Conservation (phyloP, 2,113 vertebrate genomes). For the Mystacornis crossleyi region DNA sequence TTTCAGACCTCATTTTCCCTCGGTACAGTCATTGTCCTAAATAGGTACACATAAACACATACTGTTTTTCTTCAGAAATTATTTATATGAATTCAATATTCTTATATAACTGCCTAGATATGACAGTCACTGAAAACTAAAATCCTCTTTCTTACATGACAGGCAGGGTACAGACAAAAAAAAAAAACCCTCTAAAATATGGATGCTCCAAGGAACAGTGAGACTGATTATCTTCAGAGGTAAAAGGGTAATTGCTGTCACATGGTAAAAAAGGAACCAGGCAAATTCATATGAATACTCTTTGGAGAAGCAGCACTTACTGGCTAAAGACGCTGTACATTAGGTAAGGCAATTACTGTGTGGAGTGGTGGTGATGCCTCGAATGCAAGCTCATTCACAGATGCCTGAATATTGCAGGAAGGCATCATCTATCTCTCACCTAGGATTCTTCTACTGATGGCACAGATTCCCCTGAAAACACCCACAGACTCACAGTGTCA, state of each 20-base stretch:
- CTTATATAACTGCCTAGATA: background rate
- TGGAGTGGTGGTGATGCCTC: background rate
- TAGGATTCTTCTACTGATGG: background rate
- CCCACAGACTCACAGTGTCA: background rate
- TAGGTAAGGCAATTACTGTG: background rate
- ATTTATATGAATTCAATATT: background rate
- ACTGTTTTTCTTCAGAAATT: background rate
- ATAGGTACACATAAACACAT: background rate
- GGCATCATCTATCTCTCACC: background rate
- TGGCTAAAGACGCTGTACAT: background rate
- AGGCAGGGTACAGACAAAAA: background rate
- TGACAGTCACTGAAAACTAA: background rate
- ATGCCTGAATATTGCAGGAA: background rate
- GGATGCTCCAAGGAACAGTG: background rate
- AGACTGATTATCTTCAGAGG: background rate
- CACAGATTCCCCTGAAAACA: background rate
- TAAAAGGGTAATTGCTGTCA: constrained; percentile 10
- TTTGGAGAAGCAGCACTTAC: background rate
- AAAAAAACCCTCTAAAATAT: background rate
- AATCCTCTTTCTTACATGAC: background rate
- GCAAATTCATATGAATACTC: background rate
- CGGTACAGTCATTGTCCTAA: background rate
- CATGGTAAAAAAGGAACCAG: background rate
- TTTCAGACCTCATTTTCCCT: constrained; percentile 15
- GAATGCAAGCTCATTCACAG: background rate